A percentile compares a stretch with the other conserved stretches of the same genome.
Conservation (phyloP, 2,888 invertebrate genomes). For the Hypselothyrea guttata region DNA sequence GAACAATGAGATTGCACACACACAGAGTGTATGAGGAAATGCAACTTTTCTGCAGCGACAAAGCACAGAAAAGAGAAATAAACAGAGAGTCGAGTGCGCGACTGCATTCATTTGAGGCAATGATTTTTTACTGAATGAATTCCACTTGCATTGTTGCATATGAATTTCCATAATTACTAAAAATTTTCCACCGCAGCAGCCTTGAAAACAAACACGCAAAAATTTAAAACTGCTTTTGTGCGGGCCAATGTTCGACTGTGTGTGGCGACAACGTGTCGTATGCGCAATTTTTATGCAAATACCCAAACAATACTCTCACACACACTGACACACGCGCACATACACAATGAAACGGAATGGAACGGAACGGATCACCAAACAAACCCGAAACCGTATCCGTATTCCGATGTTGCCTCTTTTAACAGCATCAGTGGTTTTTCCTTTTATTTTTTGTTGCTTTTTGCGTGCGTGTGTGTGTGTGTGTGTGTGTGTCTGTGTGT, state of each 20-base stretch:
- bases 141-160: slow-evolving; percentile 46
- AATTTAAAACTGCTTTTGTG: slow-evolving; percentile 32
- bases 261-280: slow-evolving; percentile 43
- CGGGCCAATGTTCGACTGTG: not conserved
- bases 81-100: too few relatives aligned
- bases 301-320: slow-evolving; percentile 57
- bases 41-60: slow-evolving; percentile 43
- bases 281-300: slow-evolving; percentile 73
- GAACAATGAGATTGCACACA: slow-evolving; percentile 67
- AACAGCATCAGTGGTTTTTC: slow-evolving; percentile 34
- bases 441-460: not conserved
- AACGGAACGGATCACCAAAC: slow-evolving; percentile 47
- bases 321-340: slow-evolving; percentile 6
- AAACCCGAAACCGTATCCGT: slow-evolving; percentile 48
- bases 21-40: slow-evolving; percentile 35
- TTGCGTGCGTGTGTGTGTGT: not conserved
- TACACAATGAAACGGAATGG: too few relatives aligned
- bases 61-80: not conserved
- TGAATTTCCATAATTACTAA: slow-evolving; percentile 64
- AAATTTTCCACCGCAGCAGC: slow-evolving; percentile 23
- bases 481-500: not conserved
- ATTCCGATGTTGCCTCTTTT: slow-evolving; percentile 38
- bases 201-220: slow-evolving; percentile 31
- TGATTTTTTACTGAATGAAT: slow-evolving; percentile 48
- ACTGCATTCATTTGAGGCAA: slow-evolving; percentile 41